Evolutionary conservation across 2,797 vertebrate genomes (phyloP), one percentile per base, ranked within the genome.

Genomic region (Anableps anableps): DNA sequence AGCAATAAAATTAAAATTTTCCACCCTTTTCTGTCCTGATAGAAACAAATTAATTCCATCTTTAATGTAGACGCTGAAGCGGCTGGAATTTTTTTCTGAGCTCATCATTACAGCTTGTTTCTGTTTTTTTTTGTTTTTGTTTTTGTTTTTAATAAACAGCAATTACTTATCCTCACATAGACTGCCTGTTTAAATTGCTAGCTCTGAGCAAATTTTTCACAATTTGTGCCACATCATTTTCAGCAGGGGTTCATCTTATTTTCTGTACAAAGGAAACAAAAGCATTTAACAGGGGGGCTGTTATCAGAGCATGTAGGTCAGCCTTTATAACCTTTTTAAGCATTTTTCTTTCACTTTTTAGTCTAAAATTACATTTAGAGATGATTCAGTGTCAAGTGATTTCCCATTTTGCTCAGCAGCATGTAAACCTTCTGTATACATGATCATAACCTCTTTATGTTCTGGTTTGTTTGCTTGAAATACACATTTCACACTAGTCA

Each of bases 81-180:
- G 31, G 45, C 7, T 48, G 23, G 5, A 29, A 34, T 72, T 51
- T 34, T 29, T 17, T 21, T 48, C 71, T 21, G n/a, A 19, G 34
- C 31, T 19, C 72, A 51, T 73, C 48, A 53, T 4, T 70, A 31
- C 31, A 38, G 50, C 31, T 0, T 26, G 29, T 50, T 48, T 73
- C 45, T 48, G 16, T 2, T 41, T 43, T 43, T 53, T 53, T 23
- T 34, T 38, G 29, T 34, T 21, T 73, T n/a, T 47, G 16, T 2
- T 34, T 51, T 51, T 72, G 31, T n/a, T 43, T 29, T 58, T 58
- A 14, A 31, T 53, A 34, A 73, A 31, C n/a, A 48, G 6, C 71
- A 73, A 50, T 72, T 72, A 72, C 45, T 72, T 72, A n/a, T 50
- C 71, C 9, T 47, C 71, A 36, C 47, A 31, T 50, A 43, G 43